Base-by-base conservation (phyloP, 2,797 vertebrate genomes). In the Eurystomus glaucurus region DNA sequence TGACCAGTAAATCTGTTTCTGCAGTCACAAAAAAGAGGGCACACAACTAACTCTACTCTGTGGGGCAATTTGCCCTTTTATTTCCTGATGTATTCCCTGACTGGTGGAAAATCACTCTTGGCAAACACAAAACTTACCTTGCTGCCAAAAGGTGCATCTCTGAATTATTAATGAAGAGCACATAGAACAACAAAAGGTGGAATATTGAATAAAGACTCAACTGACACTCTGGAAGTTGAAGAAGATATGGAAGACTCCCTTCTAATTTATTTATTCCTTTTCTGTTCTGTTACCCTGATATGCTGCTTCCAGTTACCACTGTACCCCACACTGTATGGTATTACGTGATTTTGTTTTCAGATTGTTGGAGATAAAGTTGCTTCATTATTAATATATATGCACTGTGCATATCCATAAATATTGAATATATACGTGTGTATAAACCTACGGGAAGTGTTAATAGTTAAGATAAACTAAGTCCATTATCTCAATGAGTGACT, bases 261-360 rank as follows among this genome's bases (percentile, higher is more conserved):
- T 97, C 98, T 99, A 97, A 99, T 98, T 99, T 98, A 99, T 99
- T 99, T 97, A 99, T 98, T 93, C 96, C 85, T 90, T 69, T 96
- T 97, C 95, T 97, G 90, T 96, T 96, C 84, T 94, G 95, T 96
- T 90, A 97, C 93, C 90, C 90, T 92, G 95, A 97, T 97, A 89
- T 84, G 87, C 87, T 93, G 94, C 97, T 97, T 98, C 96, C 90
- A 96, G 97, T 98, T 98, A 97, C 97, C 87, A 46, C 37, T 61
- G 89, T 95, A 97, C 96, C 93, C 95, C 3, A 0, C 76, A 62
- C 72, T 96, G 96, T 97, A 96, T 96, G 96, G 93, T 96, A 80
- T 97, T 98, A 97, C 90, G 93, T 94, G 93, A 97, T 97, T 98
- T 97, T 97, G 95, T 97, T 97, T 97, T 97, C 96, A 95, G 96